Conservation (phyloP, 2,797 vertebrate species). For the Onychomys leucogaster region DNA sequence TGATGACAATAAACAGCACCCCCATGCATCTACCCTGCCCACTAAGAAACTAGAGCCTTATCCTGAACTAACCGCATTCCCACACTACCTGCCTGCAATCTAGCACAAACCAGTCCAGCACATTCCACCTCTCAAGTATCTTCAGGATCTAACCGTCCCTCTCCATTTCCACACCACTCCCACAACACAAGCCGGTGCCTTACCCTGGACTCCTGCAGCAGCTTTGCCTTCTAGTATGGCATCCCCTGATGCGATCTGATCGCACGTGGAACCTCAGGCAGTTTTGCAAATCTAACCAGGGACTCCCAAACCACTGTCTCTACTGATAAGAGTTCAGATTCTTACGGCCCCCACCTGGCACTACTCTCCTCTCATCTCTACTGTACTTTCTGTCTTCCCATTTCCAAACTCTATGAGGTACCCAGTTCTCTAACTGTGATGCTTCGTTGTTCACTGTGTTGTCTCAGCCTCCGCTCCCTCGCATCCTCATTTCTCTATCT, state of each 20-base stretch:
- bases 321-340: slow-evolving; percentile 22
- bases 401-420: neutral
- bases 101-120: neutral
- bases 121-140: slow-evolving; percentile 21
- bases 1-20: neutral
- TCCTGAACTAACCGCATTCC: neutral
- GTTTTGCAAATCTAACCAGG: slow-evolving; percentile 36
- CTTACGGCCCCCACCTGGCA: neutral
- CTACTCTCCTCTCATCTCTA: neutral
- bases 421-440: neutral
- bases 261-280: neutral
- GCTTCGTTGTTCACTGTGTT: neutral
- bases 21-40: neutral
- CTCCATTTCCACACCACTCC: slow-evolving; percentile 4
- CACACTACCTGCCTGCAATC: neutral
- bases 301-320: neutral
- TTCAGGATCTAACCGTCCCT: slow-evolving; percentile 14
- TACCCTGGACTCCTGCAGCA: neutral
- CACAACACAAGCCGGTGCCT: neutral
- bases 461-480: neutral
- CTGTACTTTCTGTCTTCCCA: neutral
- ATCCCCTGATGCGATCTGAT: neutral
- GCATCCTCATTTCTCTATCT: neutral
- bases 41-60: neutral
- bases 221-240: neutral